Conservation (phyloP, 2,888 invertebrate genomes). For the Lasioglossum vierecki region DNA sequence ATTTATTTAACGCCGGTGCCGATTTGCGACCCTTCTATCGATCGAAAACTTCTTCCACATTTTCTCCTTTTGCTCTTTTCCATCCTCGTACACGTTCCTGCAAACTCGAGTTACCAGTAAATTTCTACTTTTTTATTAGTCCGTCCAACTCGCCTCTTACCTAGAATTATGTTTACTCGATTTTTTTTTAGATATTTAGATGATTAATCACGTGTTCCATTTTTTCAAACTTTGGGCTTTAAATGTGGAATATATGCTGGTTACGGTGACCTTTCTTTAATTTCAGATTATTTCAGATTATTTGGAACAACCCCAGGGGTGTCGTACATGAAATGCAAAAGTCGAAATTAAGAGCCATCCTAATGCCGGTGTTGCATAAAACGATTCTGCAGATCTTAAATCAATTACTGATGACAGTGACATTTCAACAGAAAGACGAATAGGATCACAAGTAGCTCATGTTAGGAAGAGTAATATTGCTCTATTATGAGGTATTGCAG, state of each 20-base stretch:
- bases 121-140: neutral
- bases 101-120: neutral
- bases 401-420: too few species aligned
- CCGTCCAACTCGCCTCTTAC: neutral
- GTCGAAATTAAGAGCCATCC: too few species aligned
- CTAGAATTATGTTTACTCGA: neutral
- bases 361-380: neutral
- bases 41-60: conserved; percentile 7
- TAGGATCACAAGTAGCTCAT: neutral
- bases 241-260: neutral
- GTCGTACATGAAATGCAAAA: too few species aligned
- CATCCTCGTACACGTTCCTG: neutral
- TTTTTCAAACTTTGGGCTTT: neutral
- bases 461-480: neutral
- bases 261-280: too few species aligned
- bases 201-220: neutral
- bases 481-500: neutral
- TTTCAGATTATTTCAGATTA: too few species aligned
- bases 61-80: neutral
- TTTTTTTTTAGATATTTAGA: neutral
- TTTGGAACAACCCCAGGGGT: too few species aligned
- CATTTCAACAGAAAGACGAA: too few species aligned
- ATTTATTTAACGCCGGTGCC: conserved; percentile 53
- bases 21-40: conserved; percentile 41
- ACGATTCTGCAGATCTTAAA: neutral